Percentiles rank a stretch among this genome's conserved stretches.
Conservation (phyloP, 2,113 vertebrate genomes). For the Podarcis cretensis region DNA sequence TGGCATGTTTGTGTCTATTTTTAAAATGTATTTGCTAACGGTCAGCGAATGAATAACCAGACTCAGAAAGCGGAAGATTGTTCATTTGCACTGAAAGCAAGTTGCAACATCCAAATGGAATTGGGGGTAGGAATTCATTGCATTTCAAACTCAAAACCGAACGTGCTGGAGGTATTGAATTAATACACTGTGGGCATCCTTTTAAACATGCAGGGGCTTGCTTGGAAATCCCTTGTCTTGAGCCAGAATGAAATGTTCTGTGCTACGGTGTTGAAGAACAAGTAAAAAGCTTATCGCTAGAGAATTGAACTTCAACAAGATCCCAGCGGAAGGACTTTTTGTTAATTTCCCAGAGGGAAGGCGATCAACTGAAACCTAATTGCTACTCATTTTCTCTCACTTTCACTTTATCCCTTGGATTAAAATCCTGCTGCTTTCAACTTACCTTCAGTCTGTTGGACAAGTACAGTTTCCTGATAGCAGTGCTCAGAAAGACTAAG, state of each 20-base stretch:
- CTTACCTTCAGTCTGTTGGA: neutral
- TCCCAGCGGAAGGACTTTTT: neutral
- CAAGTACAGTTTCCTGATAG: neutral
- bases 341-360: slow-evolving; percentile 53
- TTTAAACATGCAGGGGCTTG: neutral
- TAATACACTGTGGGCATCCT: neutral
- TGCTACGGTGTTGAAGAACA: neutral
- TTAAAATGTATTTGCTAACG: neutral
- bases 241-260: neutral
- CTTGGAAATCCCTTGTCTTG: neutral
- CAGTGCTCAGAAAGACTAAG: neutral
- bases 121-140: neutral
- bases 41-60: neutral
- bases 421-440: slow-evolving; percentile 10
- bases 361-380: slow-evolving; percentile 51
- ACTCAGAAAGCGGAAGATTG: neutral
- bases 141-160: neutral
- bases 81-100: neutral
- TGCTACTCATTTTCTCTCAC: slow-evolving; percentile 41
- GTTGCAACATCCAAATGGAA: neutral
- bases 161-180: neutral
- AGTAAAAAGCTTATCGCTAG: slow-evolving; percentile 36
- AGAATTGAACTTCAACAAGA: slow-evolving; percentile 36
- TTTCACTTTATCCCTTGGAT: slow-evolving; percentile 36
- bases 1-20: neutral